Evolutionary conservation across 2,113 vertebrate species (phyloP).

Genomic region (Chroicocephalus ridibundus): DNA sequence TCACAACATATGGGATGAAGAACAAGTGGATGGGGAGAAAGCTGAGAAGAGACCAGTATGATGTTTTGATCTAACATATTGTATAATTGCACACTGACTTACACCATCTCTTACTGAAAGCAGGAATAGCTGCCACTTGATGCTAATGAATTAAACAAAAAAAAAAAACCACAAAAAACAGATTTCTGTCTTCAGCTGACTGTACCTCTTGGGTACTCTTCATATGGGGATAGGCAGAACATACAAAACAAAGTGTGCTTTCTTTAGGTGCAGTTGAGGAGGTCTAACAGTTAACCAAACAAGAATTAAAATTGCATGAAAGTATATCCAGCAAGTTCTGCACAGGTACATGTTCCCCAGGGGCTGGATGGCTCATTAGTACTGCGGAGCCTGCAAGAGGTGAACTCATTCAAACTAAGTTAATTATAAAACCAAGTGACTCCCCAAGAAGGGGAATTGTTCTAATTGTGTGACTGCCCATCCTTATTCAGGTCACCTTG

Average conservation of each 20-base stretch:
- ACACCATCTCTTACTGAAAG: neutral
- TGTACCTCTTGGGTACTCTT: neutral
- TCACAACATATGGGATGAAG: neutral
- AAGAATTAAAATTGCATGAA: neutral
- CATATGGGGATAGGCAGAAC: neutral
- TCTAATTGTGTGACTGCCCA: neutral
- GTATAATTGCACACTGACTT: neutral
- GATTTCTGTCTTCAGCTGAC: neutral
- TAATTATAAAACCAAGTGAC: slow-evolving; percentile 29
- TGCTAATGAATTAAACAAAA: neutral
- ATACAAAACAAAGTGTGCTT: neutral
- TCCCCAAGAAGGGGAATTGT: neutral
- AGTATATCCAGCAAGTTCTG: neutral
- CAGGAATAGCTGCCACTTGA: neutral
- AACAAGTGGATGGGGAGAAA: neutral
- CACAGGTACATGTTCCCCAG: neutral
- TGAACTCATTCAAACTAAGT: neutral
- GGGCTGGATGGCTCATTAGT: neutral
- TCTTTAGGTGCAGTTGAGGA: neutral
- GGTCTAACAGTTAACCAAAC: neutral
- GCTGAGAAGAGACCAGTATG: neutral
- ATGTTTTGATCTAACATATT: neutral
- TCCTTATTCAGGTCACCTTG: slow-evolving; percentile 34
- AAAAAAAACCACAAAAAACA: neutral
- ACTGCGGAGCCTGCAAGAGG: neutral